phyloP scores from a whole-genome alignment of 2,797 vertebrate genomes.

The Acestrorhynchus altus region DNA sequence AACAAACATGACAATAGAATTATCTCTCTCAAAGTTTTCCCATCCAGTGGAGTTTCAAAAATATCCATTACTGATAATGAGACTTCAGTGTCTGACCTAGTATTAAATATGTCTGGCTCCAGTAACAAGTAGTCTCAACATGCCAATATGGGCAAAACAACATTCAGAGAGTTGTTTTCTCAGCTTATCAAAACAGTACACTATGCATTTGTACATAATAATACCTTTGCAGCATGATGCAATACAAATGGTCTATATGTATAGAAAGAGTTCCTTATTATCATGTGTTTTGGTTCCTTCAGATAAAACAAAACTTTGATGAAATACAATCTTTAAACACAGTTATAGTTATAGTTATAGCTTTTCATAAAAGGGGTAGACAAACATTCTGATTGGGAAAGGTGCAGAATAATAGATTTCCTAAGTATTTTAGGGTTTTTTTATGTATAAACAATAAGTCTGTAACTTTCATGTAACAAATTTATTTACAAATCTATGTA shows the following conservation, averaged over 20 bases:
- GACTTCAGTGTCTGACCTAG: background rate
- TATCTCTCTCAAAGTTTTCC: conserved; percentile 20
- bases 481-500: too few species aligned
- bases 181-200: background rate
- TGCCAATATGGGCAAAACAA: background rate
- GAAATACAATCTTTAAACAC: too few species aligned
- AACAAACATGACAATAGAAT: conserved; percentile 26
- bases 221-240: too few species aligned
- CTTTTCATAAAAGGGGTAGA: too few species aligned
- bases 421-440: too few species aligned
- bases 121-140: background rate
- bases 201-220: background rate
- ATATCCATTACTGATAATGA: background rate
- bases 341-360: background rate
- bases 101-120: conserved; percentile 21
- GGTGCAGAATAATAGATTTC: too few species aligned
- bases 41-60: background rate
- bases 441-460: too few species aligned
- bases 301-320: background rate
- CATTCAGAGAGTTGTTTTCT: background rate
- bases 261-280: too few species aligned
- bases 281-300: too few species aligned
- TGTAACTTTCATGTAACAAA: too few species aligned
- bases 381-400: too few species aligned
- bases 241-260: too few species aligned